Conservation (phyloP, 1,140 invertebrate species). For the Drosophila obscura region DNA sequence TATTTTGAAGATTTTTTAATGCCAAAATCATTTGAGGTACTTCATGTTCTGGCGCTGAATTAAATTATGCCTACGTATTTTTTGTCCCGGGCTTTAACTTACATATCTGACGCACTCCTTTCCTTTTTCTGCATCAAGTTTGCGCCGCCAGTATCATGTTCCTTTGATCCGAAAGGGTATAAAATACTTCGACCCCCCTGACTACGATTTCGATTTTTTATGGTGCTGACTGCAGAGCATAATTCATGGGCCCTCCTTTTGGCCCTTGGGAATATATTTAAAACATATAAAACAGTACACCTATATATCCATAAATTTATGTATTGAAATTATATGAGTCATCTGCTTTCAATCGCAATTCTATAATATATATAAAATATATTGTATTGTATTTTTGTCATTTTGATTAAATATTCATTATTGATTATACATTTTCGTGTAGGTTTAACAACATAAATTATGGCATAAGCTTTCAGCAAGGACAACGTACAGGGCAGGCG, state of each 20-base stretch:
- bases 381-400: constrained; percentile 12
- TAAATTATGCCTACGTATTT: too few species aligned
- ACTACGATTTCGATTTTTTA: constrained; percentile 47
- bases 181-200: background rate
- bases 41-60: too few species aligned
- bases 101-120: too few species aligned
- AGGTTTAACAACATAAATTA: constrained; percentile 47
- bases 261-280: constrained; percentile 22
- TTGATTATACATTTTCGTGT: constrained; percentile 46
- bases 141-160: too few species aligned
- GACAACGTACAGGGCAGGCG: constrained; percentile 24
- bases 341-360: background rate
- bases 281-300: constrained; percentile 3
- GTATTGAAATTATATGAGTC: background rate
- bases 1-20: too few species aligned
- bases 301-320: background rate
- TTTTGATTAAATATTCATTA: constrained; percentile 43
- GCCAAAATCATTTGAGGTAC: too few species aligned
- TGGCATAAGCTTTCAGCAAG: constrained; percentile 36
- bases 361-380: background rate
- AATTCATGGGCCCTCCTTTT: constrained; percentile 60
- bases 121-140: too few species aligned
- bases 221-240: constrained; percentile 62
- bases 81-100: too few species aligned
- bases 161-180: background rate